These are phyloP conservation scores for Eupleurogrammus muticus DNA, from an alignment of 2,797 vertebrate species.

Conservation along the genomic window DNA sequence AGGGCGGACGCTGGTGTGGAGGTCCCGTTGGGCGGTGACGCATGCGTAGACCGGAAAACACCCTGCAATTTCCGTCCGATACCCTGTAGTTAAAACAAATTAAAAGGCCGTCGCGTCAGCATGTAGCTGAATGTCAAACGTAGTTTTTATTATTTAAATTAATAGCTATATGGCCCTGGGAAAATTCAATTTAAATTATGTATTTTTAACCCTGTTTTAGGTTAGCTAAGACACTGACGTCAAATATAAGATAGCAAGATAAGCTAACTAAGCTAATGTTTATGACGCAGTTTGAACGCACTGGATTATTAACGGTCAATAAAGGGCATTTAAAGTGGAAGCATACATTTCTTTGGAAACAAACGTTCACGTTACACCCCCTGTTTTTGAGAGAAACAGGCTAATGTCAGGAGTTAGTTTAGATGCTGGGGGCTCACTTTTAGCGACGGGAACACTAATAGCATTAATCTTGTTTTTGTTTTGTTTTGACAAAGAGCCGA, in stretches of 20 bases:
- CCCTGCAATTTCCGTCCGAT: conserved; percentile 1
- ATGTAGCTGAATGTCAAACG: conserved; percentile 2
- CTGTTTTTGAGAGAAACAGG: neutral
- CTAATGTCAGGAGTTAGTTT: neutral
- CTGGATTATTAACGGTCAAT: conserved; percentile 39
- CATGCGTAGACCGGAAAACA: conserved; percentile 28
- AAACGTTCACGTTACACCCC: neutral
- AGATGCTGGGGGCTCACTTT: neutral
- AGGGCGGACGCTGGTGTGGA: conserved; percentile 51
- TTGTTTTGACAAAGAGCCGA: conserved; percentile 11
- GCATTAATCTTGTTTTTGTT: conserved; percentile 21
- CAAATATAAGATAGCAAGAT: neutral
- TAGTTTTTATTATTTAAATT: conserved; percentile 3
- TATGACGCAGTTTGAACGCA: neutral
- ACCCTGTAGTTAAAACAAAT: conserved; percentile 14
- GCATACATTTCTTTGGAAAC: neutral
- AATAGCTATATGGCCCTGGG: neutral
- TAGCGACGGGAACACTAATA: neutral
- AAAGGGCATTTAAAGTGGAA: conserved; percentile 7
- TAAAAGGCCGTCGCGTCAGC: neutral
- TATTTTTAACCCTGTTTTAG: neutral
- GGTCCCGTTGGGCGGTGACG: conserved; percentile 40
- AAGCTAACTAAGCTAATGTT: neutral
- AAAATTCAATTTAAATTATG: neutral
- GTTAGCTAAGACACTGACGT: neutral